These are phyloP conservation scores for Eutolmus rufibarbis DNA, from an alignment of 2,888 invertebrate species.

Conservation along the genomic window DNA sequence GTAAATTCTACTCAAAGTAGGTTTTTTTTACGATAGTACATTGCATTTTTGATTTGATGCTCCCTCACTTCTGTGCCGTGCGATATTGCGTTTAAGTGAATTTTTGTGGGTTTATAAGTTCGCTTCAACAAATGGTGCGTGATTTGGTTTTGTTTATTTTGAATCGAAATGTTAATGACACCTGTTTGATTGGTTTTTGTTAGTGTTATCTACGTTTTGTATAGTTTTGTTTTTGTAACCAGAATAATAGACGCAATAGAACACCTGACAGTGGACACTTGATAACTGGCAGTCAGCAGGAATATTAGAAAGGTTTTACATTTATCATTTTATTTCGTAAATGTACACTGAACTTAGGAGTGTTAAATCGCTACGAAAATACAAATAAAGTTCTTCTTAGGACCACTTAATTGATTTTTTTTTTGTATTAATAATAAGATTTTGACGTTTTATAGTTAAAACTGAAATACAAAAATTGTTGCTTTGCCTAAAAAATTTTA, in stretches of 20 bases:
- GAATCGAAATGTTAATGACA: neutral
- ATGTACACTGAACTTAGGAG: neutral
- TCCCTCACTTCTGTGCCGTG: neutral
- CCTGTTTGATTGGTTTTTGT: neutral
- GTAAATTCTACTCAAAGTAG: neutral
- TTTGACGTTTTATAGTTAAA: too few species aligned
- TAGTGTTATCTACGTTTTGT: neutral
- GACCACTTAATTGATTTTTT: neutral
- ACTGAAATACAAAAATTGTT: too few species aligned
- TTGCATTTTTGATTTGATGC: neutral
- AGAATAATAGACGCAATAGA: neutral
- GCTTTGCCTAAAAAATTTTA: too few species aligned
- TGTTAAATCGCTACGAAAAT: neutral
- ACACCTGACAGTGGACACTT: neutral
- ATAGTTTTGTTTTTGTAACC: neutral
- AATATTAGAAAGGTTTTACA: neutral
- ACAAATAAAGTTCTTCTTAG: neutral
- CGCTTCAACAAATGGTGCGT: neutral
- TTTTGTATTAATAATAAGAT: neutral
- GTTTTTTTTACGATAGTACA: neutral
- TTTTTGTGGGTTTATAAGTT: neutral
- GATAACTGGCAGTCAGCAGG: neutral
- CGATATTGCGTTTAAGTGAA: neutral
- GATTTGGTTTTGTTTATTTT: neutral
- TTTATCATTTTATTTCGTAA: neutral